phyloP scores from a whole-genome alignment of 2,797 vertebrate genomes.

The Rachycentron canadum region DNA sequence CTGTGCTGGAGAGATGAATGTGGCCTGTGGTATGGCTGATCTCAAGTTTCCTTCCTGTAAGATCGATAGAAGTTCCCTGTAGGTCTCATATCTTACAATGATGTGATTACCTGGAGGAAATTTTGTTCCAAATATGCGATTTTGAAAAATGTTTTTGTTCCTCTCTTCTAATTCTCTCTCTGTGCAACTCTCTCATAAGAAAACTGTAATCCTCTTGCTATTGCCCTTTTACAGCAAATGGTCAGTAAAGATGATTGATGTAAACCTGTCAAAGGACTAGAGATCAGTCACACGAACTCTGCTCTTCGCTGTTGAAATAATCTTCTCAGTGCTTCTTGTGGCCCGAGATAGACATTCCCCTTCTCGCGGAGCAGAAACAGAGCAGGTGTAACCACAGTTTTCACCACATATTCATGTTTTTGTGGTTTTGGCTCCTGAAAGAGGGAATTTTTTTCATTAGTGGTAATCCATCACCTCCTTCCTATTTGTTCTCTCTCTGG shows the following conservation, averaged over 20 bases:
- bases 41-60: constrained; percentile 10
- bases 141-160: not conserved
- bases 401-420: constrained; percentile 68
- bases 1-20: not conserved
- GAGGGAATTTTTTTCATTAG: constrained; percentile 42
- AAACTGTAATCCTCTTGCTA: not conserved
- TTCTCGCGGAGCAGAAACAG: constrained; percentile 8
- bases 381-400: constrained; percentile 68
- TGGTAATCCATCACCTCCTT: constrained; percentile 64
- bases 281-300: not conserved
- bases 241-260: not conserved
- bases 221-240: not conserved
- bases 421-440: constrained; percentile 48
- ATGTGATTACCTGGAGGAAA: not conserved
- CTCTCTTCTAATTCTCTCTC: not conserved
- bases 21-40: not conserved
- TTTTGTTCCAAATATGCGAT: not conserved
- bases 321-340: constrained; percentile 1
- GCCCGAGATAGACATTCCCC: not conserved
- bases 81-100: not conserved
- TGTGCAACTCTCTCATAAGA: not conserved
- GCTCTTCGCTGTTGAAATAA: not conserved
- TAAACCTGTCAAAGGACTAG: not conserved
- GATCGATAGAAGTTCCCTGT: not conserved
- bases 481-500: constrained; percentile 46